Evolutionary conservation across 2,888 invertebrate species (phyloP).

Genomic region (Agrypnus murinus): DNA sequence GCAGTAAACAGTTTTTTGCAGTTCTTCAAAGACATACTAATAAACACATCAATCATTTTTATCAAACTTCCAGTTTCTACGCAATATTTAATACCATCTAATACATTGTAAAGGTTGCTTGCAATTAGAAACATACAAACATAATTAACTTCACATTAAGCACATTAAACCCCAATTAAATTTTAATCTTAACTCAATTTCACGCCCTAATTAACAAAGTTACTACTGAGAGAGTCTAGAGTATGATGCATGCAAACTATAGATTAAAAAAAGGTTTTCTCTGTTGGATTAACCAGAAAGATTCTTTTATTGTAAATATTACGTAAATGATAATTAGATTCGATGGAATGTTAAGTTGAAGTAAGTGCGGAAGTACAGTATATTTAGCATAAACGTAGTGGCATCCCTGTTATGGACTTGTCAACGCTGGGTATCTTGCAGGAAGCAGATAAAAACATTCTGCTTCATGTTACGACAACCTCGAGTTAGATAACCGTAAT

Average conservation of each 20-base stretch:
- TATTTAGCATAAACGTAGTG: conserved; percentile 20
- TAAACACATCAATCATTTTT: no score
- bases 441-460: conserved; percentile 38
- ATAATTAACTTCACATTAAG: conserved; percentile 46
- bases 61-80: no score
- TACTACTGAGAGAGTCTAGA: conserved; percentile 17
- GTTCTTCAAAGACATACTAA: no score
- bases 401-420: conserved; percentile 39
- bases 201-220: conserved; percentile 46
- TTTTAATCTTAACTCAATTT: conserved; percentile 46
- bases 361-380: conserved; percentile 32
- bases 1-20: no score
- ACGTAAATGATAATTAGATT: background rate
- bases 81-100: background rate
- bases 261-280: background rate
- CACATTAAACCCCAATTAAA: conserved; percentile 43
- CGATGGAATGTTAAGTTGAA: background rate
- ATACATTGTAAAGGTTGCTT: conserved; percentile 31
- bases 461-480: conserved; percentile 40
- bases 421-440: conserved; percentile 39
- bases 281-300: background rate
- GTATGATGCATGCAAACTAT: conserved; percentile 15
- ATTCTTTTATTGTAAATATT: background rate
- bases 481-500: conserved; percentile 36
- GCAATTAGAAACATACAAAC: conserved; percentile 44